Evolutionary conservation across 2,113 vertebrate species (phyloP).

Genomic region (Limanda limanda): DNA sequence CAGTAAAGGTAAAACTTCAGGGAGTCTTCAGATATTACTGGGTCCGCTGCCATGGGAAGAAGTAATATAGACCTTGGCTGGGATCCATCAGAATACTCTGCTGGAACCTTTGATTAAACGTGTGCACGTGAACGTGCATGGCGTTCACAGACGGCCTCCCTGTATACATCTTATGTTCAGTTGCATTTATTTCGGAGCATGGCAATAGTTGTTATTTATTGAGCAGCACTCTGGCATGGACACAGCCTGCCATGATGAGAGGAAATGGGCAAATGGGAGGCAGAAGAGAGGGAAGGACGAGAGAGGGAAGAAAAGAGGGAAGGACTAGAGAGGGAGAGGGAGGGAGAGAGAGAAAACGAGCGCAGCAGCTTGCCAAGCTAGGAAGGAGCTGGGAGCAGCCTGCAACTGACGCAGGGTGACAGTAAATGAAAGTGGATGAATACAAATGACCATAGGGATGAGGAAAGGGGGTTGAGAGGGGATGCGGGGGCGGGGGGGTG

Average conservation of each 20-base stretch:
- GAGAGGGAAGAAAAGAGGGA: conserved; percentile 23
- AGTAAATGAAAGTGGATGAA: conserved; percentile 75
- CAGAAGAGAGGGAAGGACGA: conserved; percentile 30
- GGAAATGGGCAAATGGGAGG: conserved; percentile 31
- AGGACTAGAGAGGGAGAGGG: conserved; percentile 21
- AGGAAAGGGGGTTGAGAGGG: conserved; percentile 19
- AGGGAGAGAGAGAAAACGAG: conserved; percentile 28
- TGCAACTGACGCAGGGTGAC: conserved; percentile 59
- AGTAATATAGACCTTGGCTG: conserved; percentile 37
- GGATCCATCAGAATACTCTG: conserved; percentile 37
- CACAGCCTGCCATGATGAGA: conserved; percentile 38
- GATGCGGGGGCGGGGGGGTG: not conserved
- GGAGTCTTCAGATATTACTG: conserved; percentile 53
- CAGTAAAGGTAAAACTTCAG: conserved; percentile 42
- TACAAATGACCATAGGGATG: conserved; percentile 71
- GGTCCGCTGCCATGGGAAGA: conserved; percentile 41
- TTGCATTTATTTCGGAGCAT: conserved; percentile 46
- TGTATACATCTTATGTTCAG: conserved; percentile 11
- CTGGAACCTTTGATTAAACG: conserved; percentile 50
- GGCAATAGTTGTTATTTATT: conserved; percentile 40
- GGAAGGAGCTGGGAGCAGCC: conserved; percentile 52
- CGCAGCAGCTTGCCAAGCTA: conserved; percentile 52
- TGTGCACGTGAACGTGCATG: not conserved
- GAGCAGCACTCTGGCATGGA: conserved; percentile 17
- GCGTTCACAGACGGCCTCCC: conserved; percentile 23